phyloP scores from a whole-genome alignment of 1,140 invertebrate species.

The Probaryconus sp. region DNA sequence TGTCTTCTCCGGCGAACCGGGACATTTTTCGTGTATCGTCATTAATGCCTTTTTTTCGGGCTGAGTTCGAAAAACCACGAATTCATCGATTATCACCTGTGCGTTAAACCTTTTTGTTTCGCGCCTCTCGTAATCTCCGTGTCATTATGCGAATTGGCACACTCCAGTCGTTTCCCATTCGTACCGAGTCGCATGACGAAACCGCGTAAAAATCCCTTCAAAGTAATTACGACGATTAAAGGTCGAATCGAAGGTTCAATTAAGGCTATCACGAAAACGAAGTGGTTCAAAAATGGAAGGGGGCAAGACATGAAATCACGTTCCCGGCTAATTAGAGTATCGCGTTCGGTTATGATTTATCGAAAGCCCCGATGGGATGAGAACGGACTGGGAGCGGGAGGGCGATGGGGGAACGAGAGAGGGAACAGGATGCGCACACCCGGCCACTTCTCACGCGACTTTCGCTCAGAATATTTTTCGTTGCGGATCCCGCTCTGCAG shows the following conservation, averaged over 20 bases:
- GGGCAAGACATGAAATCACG: conserved; percentile 39
- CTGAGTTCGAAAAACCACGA: background rate
- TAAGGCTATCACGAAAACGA: conserved; percentile 43
- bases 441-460: conserved; percentile 66
- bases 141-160: conserved; percentile 23
- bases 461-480: too few species aligned
- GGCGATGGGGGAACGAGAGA: too few species aligned
- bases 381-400: conserved; percentile 64
- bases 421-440: conserved; percentile 66
- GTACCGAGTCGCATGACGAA: conserved; percentile 24
- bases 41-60: conserved; percentile 23
- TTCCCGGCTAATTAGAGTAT: conserved; percentile 36
- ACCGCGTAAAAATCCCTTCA: conserved; percentile 37
- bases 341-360: conserved; percentile 59
- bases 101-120: conserved; percentile 21
- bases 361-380: conserved; percentile 40
- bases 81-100: background rate
- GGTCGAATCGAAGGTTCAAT: conserved; percentile 47
- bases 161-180: conserved; percentile 26
- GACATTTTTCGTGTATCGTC: conserved; percentile 38
- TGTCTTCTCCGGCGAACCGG: conserved; percentile 39
- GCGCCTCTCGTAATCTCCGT: conserved; percentile 27
- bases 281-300: conserved; percentile 36
- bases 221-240: conserved; percentile 43
- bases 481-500: too few species aligned